Evolutionary conservation across 2,888 invertebrate species (phyloP).

Genomic region (Drosophila lacicola): DNA sequence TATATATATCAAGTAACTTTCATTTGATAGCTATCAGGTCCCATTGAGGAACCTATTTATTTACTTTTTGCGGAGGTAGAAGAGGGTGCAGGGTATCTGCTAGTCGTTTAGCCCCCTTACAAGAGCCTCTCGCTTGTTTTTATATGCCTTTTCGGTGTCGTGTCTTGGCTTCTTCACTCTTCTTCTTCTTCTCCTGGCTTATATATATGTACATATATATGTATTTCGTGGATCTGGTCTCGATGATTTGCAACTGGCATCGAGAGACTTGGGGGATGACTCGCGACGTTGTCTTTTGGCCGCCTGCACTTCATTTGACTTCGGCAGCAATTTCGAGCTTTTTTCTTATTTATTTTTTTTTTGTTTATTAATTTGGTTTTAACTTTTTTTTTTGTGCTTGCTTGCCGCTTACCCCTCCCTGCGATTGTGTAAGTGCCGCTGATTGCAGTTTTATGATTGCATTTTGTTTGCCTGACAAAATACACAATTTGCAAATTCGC

Average conservation of each 20-base stretch:
- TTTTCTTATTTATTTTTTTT: neutral
- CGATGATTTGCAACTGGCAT: slow-evolving; percentile 17
- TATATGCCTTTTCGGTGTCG: too few species aligned
- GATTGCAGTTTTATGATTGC: slow-evolving; percentile 25
- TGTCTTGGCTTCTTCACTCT: too few species aligned
- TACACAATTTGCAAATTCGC: slow-evolving; percentile 15
- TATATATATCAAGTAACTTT: too few species aligned
- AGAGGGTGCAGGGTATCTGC: too few species aligned
- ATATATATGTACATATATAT: neutral
- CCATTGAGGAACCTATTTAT: too few species aligned
- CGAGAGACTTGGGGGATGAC: slow-evolving; percentile 12
- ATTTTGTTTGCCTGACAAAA: slow-evolving; percentile 10
- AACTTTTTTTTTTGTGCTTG: neutral
- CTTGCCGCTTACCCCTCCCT: neutral
- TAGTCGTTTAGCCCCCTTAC: too few species aligned
- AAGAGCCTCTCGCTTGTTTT: too few species aligned
- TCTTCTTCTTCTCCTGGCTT: neutral
- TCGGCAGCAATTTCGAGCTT: slow-evolving; percentile 7
- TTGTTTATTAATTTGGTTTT: neutral
- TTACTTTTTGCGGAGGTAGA: too few species aligned
- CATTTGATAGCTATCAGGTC: too few species aligned
- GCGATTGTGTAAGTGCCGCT: slow-evolving; percentile 19
- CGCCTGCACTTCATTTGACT: slow-evolving; percentile 17
- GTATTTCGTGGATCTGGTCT: slow-evolving; percentile 1
- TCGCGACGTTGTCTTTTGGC: neutral